phyloP scores from a whole-genome alignment of 1,140 invertebrate genomes.

The Frieseomelitta varia region DNA sequence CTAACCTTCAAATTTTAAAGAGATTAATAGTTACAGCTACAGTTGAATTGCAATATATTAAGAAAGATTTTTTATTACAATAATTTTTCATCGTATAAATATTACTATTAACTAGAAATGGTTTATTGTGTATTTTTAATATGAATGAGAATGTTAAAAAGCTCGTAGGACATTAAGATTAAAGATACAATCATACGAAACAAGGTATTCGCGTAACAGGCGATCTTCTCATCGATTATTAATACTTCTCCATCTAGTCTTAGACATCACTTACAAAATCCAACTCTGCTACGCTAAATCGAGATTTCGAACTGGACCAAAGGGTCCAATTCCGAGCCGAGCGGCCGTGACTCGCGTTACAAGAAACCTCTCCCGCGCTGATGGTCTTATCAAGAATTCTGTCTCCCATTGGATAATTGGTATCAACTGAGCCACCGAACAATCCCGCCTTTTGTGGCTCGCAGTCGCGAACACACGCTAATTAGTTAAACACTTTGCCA shows the following conservation, averaged over 20 bases:
- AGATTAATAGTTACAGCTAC: too few species aligned
- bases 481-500: slow-evolving; percentile 45
- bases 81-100: too few species aligned
- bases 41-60: too few species aligned
- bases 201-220: neutral
- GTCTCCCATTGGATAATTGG: slow-evolving; percentile 2
- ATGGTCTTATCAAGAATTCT: slow-evolving; percentile 8
- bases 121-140: too few species aligned
- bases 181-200: neutral
- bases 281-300: too few species aligned
- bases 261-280: neutral
- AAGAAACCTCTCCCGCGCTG: neutral
- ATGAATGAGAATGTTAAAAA: too few species aligned
- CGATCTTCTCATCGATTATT: neutral
- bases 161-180: too few species aligned
- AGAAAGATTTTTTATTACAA: too few species aligned
- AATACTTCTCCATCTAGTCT: neutral
- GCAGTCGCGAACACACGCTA: slow-evolving; percentile 16
- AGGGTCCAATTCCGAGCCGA: neutral
- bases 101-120: too few species aligned
- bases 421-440: slow-evolving; percentile 1
- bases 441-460: neutral
- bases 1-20: too few species aligned
- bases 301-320: neutral
- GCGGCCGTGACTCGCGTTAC: neutral